phyloP scores from a whole-genome alignment of 2,797 vertebrate species.

The Nannoperca obscura region DNA sequence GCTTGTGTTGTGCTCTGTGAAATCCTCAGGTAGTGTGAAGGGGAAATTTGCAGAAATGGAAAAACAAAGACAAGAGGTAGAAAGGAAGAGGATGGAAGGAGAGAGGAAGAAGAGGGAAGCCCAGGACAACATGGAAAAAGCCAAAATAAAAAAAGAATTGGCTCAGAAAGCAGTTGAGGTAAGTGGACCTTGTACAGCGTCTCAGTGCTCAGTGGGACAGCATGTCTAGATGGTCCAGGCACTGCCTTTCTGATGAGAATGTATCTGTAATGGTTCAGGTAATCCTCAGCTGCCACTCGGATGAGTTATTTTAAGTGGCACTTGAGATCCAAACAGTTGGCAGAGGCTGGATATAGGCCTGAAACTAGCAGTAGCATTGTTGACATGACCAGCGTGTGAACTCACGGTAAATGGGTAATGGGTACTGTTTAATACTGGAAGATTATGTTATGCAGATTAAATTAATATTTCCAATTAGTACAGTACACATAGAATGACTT shows the following conservation, averaged over 20 bases:
- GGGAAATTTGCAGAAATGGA: conserved; percentile 99
- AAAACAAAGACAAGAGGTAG: conserved; percentile 94
- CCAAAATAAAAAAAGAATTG: conserved; percentile 95
- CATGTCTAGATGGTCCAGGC: not conserved
- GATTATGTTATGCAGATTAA: not conserved
- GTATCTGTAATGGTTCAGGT: conserved; percentile 73
- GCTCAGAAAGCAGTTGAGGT: conserved; percentile 95
- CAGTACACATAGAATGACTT: not conserved
- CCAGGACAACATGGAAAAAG: conserved; percentile 95
- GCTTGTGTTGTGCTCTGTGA: conserved; percentile 43
- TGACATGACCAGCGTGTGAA: conserved; percentile 50
- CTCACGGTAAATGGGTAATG: conserved; percentile 15
- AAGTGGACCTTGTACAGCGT: conserved; percentile 52
- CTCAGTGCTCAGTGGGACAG: conserved; percentile 19
- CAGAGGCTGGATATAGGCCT: conserved; percentile 72
- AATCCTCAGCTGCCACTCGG: conserved; percentile 77
- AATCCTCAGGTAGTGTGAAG: conserved; percentile 93
- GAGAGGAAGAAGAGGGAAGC: conserved; percentile 93
- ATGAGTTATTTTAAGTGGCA: conserved; percentile 75
- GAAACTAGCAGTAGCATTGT: conserved; percentile 38
- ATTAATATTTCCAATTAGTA: not conserved
- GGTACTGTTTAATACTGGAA: not conserved
- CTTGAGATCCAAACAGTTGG: conserved; percentile 71
- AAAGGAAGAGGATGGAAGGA: conserved; percentile 91
- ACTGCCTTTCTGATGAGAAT: conserved; percentile 36